Percentiles rank a stretch among this genome's conserved stretches.
Evolutionary conservation across 2,797 vertebrate genomes (phyloP).

Genomic region (Manis javanica): DNA sequence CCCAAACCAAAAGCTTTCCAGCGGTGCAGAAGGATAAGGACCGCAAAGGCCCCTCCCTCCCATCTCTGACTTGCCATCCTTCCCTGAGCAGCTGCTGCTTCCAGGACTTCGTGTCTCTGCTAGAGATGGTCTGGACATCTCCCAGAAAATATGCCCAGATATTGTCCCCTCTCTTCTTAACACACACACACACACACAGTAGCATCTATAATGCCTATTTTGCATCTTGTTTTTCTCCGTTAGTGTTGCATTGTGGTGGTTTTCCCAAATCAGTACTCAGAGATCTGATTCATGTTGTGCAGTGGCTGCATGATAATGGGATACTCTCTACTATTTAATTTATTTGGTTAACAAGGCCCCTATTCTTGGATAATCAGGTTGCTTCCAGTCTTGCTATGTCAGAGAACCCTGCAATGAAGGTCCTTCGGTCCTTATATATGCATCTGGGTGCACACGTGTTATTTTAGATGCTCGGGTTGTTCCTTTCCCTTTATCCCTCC

Average conservation of each 20-base stretch:
- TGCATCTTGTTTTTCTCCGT: not conserved
- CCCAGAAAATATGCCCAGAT: not conserved
- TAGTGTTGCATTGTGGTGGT: not conserved
- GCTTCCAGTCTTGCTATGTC: not conserved
- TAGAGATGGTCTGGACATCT: not conserved
- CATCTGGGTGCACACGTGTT: not conserved
- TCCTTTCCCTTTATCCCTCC: too few species aligned
- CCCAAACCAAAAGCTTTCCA: not conserved
- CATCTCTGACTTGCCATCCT: not conserved
- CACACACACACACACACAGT: not conserved
- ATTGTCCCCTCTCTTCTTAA: not conserved
- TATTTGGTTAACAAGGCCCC: not conserved
- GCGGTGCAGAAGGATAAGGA: not conserved
- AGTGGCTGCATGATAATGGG: rapidly evolving
- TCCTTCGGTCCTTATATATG: not conserved
- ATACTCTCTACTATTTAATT: not conserved
- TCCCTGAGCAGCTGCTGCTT: too few species aligned
- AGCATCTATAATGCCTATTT: not conserved
- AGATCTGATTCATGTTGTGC: not conserved
- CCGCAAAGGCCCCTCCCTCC: not conserved
- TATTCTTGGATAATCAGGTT: not conserved
- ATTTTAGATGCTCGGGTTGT: not conserved
- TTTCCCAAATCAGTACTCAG: not conserved
- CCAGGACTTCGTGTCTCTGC: not conserved
- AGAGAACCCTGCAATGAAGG: not conserved